Base-by-base conservation (phyloP, 35 echinoderm and acorn worm genomes). In the Eucidaris tribuloides region DNA sequence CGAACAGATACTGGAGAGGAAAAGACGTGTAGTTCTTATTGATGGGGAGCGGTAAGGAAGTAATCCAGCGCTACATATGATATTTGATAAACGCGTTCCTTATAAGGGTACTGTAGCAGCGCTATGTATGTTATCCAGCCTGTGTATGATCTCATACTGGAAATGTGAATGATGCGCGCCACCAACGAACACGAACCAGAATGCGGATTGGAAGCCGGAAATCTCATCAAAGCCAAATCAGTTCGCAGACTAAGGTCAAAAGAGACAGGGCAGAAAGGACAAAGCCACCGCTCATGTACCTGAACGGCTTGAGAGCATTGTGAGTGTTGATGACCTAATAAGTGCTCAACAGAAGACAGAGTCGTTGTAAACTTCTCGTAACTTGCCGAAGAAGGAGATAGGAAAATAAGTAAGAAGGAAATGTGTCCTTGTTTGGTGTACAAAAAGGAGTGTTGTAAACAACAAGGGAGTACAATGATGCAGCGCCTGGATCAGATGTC, bases 131-230 rank as follows among this genome's bases (percentile, higher is more conserved):
- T n/a, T 92, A 77, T 14, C 64, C 6, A 86, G 22, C 42, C 89
- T 83, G 23, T n/a, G 85, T 86, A 92, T 81, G 89, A 92, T 85
- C n/a, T 92, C 28, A 58, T 86, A 30, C n/a, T 92, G 88, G 88
- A 23, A 91, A 91, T 39, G 42, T 91, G 44, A 28, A 83, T 2
- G 80, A 70, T 5, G 72, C 55, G 0, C 42, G 46, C 54, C 34
- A 7, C 70, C 88, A 19, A 60, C 76, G 15, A 43, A 85, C 39
- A 81, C 7, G 56, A 91, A 29, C 18, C 18, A 44, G 30, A 49
- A 18, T 89, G 86, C 17, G 18, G 23, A n/a, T n/a, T n/a, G n/a
- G n/a, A n/a, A n/a, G n/a, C n/a, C 18, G 5, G 3, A 3, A 30
- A 83, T 70, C 18, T 63, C 56, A 17, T 14, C n/a, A n/a, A 83